Evolutionary conservation across 2,797 vertebrate genomes (phyloP), one percentile per base, ranked within the genome.

Genomic region (Toxotes lorentzi): DNA sequence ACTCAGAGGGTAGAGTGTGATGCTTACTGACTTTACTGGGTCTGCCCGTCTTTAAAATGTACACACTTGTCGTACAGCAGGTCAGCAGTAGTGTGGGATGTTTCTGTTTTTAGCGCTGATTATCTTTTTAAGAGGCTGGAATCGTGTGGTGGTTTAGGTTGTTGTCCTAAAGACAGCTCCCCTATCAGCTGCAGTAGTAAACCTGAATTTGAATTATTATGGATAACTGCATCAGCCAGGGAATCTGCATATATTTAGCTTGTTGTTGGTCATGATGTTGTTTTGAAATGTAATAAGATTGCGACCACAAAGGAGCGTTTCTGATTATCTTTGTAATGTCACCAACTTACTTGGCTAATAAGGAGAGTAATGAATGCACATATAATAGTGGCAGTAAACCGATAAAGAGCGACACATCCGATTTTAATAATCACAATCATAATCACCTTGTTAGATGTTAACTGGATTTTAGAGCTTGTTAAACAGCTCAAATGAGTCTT

Each of bases 361-460:
- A 10, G 35, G 34, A 61, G 30, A 71, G 11, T 62, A 58, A 63
- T 50, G 13, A 40, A 43, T 40, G 19, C 30, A 17, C 27, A 38
- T 47, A 35, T 27, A 47, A 78, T 24, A 19, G 21, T n/a, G 34
- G 13, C 62, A 70, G 13, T 32, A 54, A 70, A 80, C 41, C 43
- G 45, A 76, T 67, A 48, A 41, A 27, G 56, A 62, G 35, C 23
- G 1, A 23, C 45, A 27, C 56, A 45, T 70, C 35, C 34, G 13
- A 56, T 81, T 67, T 43, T n/a, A 61, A 60, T 80, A 40, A 70
- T 61, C 19, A 35, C 43, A 69, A 76, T 70, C 11, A 47, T 30
- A 73, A 84, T 70, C 58, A 79, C n/a, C 34, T 76, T 30, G 57
- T 79, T 60, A 24, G 40, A 34, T 62, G 30, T 67, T 63, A 76